Percentiles rank a stretch among this genome's conserved stretches.
Conservation (phyloP, 1,140 invertebrate species). For the Hycleus cichorii region DNA sequence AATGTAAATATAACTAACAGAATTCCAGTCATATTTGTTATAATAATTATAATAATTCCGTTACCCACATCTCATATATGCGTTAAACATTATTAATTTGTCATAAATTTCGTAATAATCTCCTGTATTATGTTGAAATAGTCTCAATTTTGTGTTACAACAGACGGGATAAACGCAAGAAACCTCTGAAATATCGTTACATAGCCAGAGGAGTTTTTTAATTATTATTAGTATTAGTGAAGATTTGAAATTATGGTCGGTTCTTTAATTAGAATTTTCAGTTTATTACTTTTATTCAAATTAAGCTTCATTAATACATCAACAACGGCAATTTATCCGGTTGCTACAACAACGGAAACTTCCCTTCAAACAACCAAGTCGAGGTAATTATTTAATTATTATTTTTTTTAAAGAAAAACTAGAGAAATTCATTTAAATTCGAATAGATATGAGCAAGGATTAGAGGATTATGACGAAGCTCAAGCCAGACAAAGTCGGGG, state of each 20-base stretch:
- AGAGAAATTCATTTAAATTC: constrained; percentile 1
- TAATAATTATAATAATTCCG: constrained; percentile 35
- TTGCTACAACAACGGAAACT: constrained; percentile 14
- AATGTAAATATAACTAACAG: constrained; percentile 26
- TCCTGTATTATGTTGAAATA: constrained; percentile 2
- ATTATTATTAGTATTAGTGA: neutral
- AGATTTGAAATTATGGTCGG: constrained; percentile 3
- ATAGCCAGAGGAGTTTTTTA: constrained; percentile 14
- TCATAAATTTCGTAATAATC: constrained; percentile 14
- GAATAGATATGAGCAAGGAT: constrained; percentile 33
- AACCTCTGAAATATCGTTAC: constrained; percentile 14
- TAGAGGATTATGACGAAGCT: constrained; percentile 35
- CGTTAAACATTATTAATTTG: constrained; percentile 32
- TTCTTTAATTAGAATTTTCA: constrained; percentile 4
- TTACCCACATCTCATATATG: constrained; percentile 24
- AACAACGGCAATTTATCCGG: constrained; percentile 1
- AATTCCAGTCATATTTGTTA: constrained; percentile 29
- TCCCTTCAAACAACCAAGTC: constrained; percentile 15
- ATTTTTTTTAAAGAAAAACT: constrained; percentile 2
- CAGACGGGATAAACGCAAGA: neutral
- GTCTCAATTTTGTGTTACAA: constrained; percentile 8
- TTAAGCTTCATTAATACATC: neutral
- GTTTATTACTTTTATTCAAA: constrained; percentile 18
- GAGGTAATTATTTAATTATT: constrained; percentile 16
- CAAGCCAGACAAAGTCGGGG: constrained; percentile 28